Base-by-base conservation (phyloP, 1,140 invertebrate genomes). In the Leptinotarsa lineolata region DNA sequence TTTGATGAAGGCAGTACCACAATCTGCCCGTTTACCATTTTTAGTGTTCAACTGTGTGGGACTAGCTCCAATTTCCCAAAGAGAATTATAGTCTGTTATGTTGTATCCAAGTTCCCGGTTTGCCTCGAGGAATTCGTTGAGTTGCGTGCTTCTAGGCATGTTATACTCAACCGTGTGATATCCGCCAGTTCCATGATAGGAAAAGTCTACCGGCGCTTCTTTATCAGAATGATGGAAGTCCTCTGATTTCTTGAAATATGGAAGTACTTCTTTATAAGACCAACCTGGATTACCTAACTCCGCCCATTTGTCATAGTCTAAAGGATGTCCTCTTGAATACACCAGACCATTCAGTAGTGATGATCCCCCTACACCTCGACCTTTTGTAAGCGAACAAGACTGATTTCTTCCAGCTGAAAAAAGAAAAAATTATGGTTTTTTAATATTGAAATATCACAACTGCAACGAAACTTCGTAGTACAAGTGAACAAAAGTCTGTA, bases 1-100 rank as follows among this genome's bases (percentile, higher is more conserved):
- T 74, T 88, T 83, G 15, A 95, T 88, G 82, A 92, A 95, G 1
- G 91, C 92, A 21, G 83, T 85, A 70, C 93, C 91, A 1, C 91
- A 88, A 73, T 92, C 94, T 76, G 89, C 87, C 58, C 94, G 87
- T 54, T 84, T 84, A 0, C 93, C 93, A 76, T 88, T 76, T 54
- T 83, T 81, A 4, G 58, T 70, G 18, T 48, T 70, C 11, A 58
- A 15, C 30, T 67, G 65, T 24, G 18, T 24, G 8, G 39, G 24
- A 15, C n/a, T 44, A 5, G 20, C 65, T 5, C 65, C 65, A 2
- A 46, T 44, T 46, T n/a, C 24, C 16, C 11, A 24, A 21, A 13
- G n/a, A 44, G 20, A 20, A 39, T 67, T 67, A 44, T 44, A 46
- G 39, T 67, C 65, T 6, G 65, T 45, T 0, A 67, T 15, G 15